A percentile compares a stretch with the other conserved stretches of the same genome.
phyloP scores from a whole-genome alignment of 2,797 vertebrate genomes.

The Rhinichthys osculus region DNA sequence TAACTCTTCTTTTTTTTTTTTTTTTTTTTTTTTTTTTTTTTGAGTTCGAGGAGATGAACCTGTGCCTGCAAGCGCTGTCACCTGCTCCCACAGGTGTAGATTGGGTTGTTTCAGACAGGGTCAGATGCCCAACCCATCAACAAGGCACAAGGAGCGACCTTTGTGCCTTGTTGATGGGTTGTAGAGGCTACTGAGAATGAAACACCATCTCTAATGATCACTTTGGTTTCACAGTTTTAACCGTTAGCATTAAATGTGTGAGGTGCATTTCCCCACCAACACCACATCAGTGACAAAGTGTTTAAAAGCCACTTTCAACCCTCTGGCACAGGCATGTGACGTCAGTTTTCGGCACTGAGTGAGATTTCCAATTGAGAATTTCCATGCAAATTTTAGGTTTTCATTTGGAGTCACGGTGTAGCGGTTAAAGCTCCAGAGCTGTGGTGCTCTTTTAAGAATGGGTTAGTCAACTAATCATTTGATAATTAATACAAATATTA shows the following conservation, averaged over 20 bases:
- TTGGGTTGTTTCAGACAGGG: conserved; percentile 72
- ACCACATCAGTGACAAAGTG: conserved; percentile 45
- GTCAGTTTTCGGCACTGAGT: background rate
- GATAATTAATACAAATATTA: background rate
- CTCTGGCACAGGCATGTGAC: conserved; percentile 2
- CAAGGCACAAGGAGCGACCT: conserved; percentile 26
- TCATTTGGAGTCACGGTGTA: background rate
- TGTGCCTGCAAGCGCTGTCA: conserved; percentile 73
- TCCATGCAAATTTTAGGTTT: background rate
- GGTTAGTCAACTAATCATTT: background rate
- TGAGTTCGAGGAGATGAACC: conserved; percentile 63
- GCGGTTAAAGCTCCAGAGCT: background rate
- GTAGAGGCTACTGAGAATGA: conserved; percentile 77
- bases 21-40: conserved; percentile 59
- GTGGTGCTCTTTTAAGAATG: background rate
- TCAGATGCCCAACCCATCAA: conserved; percentile 68
- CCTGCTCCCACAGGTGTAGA: conserved; percentile 76
- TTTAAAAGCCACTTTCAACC: conserved; percentile 23
- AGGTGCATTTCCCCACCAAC: conserved; percentile 34
- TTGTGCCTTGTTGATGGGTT: conserved; percentile 76
- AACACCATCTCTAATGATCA: conserved; percentile 72
- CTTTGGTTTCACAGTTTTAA: conserved; percentile 65
- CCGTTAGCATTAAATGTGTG: conserved; percentile 62
- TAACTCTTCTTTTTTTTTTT: conserved; percentile 67
- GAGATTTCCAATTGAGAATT: background rate